A percentile compares a stretch with the other conserved stretches of the same genome.
These are phyloP conservation scores for Hiodon alosoides DNA, from an alignment of 2,113 vertebrate genomes.

Conservation along the genomic window DNA sequence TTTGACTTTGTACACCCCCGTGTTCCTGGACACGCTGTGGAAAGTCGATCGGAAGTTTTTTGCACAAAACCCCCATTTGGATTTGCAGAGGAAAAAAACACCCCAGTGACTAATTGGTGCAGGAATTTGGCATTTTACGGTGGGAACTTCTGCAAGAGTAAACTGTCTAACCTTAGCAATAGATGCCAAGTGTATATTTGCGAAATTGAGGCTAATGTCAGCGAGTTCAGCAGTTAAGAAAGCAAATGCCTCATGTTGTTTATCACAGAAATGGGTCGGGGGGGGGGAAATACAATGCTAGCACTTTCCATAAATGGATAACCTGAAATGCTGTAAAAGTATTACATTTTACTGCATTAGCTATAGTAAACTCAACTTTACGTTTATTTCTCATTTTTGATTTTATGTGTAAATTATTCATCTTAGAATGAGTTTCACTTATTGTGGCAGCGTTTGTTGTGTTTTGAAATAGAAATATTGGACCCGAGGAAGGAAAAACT, in stretches of 20 bases:
- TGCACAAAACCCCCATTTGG: conserved; percentile 54
- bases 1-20: not conserved
- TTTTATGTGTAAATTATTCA: too few relatives aligned
- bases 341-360: too few relatives aligned
- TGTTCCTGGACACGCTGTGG: not conserved
- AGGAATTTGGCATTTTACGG: conserved; percentile 82
- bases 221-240: conserved; percentile 30
- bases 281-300: not conserved
- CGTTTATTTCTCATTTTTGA: too few relatives aligned
- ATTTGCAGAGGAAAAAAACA: conserved; percentile 79
- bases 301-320: not conserved
- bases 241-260: conserved; percentile 1
- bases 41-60: conserved; percentile 45
- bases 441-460: too few relatives aligned
- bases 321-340: too few relatives aligned
- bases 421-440: too few relatives aligned
- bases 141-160: conserved; percentile 78
- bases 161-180: conserved; percentile 76
- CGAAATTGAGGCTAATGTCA: conserved; percentile 57
- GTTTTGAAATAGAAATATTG: too few relatives aligned
- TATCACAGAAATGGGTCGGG: not conserved
- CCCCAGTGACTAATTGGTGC: conserved; percentile 74
- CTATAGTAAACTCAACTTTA: too few relatives aligned
- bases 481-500: too few relatives aligned
- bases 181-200: conserved; percentile 62